These are phyloP conservation scores for Enteromius paludinosus DNA, from an alignment of 2,797 vertebrate genomes.

Conservation along the genomic window DNA sequence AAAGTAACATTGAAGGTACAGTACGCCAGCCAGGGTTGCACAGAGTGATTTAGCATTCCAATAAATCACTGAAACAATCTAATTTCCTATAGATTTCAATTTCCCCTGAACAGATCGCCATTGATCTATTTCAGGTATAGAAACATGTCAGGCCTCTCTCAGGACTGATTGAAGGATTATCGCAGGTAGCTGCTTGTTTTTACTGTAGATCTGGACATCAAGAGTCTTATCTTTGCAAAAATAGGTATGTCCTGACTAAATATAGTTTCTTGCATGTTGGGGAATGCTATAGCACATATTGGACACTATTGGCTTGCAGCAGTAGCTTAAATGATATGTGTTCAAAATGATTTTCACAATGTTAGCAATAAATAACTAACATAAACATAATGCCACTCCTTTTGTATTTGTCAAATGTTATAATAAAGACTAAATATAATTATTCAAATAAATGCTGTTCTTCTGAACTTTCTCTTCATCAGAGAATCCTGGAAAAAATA, in stretches of 20 bases:
- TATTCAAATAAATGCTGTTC: not conserved
- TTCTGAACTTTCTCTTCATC: not conserved
- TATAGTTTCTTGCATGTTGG: not conserved
- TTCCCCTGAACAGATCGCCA: constrained; percentile 78
- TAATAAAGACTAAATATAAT: not conserved
- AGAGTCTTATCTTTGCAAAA: constrained; percentile 11
- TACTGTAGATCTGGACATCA: constrained; percentile 1
- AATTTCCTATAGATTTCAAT: constrained; percentile 83
- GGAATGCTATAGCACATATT: not conserved
- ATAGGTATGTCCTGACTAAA: constrained; percentile 3
- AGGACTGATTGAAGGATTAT: constrained; percentile 50
- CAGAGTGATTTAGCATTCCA: constrained; percentile 76
- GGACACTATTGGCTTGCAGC: not conserved
- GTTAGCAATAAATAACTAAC: not conserved
- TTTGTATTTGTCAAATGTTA: not conserved
- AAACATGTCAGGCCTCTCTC: constrained; percentile 75
- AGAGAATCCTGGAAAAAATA: not conserved
- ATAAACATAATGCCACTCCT: not conserved
- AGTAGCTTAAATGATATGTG: not conserved
- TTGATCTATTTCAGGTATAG: constrained; percentile 79
- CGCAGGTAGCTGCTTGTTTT: constrained; percentile 18
- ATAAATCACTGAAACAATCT: constrained; percentile 78
- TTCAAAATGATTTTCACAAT: constrained; percentile 18
- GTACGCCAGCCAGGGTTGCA: constrained; percentile 48
- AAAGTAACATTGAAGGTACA: constrained; percentile 61